These are phyloP conservation scores for Ptilonorhynchus violaceus DNA, from an alignment of 2,113 vertebrate genomes.

Conservation along the genomic window DNA sequence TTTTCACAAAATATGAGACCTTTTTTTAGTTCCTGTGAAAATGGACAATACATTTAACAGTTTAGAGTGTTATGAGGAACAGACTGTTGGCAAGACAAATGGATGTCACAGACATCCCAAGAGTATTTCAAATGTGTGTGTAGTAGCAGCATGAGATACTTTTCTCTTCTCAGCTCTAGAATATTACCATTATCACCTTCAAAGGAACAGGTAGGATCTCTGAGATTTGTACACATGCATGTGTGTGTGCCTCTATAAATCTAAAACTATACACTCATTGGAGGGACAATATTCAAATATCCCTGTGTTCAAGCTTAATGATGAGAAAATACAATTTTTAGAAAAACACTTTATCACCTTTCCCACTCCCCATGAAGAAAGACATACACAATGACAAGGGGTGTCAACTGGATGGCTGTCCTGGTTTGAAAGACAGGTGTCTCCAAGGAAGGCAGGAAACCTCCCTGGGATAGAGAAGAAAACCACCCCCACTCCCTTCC, in stretches of 20 bases:
- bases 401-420: background rate
- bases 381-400: background rate
- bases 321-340: background rate
- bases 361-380: background rate
- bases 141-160: background rate
- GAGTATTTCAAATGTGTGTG: background rate
- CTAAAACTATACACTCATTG: background rate
- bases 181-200: background rate
- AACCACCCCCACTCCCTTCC: no score
- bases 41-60: background rate
- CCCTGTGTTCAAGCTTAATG: background rate
- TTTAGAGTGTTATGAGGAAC: background rate
- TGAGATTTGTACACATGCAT: background rate
- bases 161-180: background rate
- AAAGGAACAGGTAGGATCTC: background rate
- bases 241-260: background rate
- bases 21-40: background rate
- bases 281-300: background rate
- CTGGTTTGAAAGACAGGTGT: no score
- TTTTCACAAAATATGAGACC: background rate
- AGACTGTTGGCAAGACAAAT: background rate
- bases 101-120: background rate
- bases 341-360: background rate
- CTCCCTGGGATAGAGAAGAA: no score
- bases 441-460: no score